Evolutionary conservation across 2,797 vertebrate species (phyloP), one percentile per base, ranked within the genome.

Genomic region (Leptodactylus fallax): DNA sequence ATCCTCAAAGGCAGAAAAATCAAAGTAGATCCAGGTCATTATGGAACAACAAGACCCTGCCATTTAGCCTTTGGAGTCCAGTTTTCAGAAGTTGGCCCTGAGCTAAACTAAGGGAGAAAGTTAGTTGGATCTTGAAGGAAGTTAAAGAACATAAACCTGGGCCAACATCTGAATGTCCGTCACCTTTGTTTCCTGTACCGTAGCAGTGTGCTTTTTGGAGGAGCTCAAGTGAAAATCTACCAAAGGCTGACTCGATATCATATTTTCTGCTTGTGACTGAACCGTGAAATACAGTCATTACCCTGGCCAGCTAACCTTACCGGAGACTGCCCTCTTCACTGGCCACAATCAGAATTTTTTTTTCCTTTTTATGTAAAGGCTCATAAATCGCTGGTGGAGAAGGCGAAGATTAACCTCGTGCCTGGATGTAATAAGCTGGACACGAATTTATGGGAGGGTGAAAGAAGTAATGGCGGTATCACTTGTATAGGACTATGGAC

Each of bases 231-330:
- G 58, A 21, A 14, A 80, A 61, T 61, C 56, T 58, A 19, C 55
- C 53, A 10, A 60, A 3, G 78, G 16, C 55, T 21, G 56, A 11
- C 7, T 19, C 27, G 60, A 6, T 45, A 58, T 79, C 55, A 61
- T 36, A 47, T n/a, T 21, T 80, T 61, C 56, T 61, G 79, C 79
- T 80, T 7, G 8, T 47, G 56, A 47, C 56, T 80, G 79, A 61
- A 47, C 19, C 79, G 19, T 80, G 56, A 80, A 80, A 80, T 80
- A 63, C 79, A 61, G 25, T 47, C 17, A 80, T 80, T 80, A 80
- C 56, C 79, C 56, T 23, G 79, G 19, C 36, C 79, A 14, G 56
- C 79, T 63, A 63, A 49, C 79, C 79, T 80, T 47, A n/a, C 16
- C 5, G 58, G 36, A 47, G 56, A 47, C 45, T n/a, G 79, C 27